Conservation (phyloP, 2,113 vertebrate genomes). For the Limnothrissa miodon region DNA sequence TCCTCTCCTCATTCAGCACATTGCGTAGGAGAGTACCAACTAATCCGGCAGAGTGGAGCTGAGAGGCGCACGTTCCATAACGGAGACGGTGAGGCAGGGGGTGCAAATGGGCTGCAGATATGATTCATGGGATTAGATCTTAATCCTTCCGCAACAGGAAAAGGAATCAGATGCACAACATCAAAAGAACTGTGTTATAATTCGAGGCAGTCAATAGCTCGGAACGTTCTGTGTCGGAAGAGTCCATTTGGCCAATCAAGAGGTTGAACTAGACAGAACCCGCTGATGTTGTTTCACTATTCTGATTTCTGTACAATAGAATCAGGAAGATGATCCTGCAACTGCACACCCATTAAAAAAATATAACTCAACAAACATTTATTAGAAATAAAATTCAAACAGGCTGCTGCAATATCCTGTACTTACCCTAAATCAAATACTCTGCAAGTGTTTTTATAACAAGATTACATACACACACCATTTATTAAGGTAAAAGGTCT, state of each 20-base stretch:
- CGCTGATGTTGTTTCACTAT: neutral
- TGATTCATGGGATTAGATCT: constrained; percentile 39
- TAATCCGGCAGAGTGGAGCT: neutral
- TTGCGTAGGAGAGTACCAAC: neutral
- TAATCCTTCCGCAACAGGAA: constrained; percentile 43
- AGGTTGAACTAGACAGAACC: neutral
- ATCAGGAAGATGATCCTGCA: neutral
- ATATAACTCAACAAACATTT: neutral
- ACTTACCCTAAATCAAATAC: neutral
- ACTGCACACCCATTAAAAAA: neutral
- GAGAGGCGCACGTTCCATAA: neutral
- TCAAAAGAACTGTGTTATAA: constrained; percentile 27
- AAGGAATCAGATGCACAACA: constrained; percentile 37
- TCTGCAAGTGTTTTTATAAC: neutral
- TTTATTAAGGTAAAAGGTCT: neutral
- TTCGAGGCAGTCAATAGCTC: constrained; percentile 36
- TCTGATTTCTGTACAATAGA: neutral
- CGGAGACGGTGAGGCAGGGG: constrained; percentile 29
- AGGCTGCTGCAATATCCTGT: neutral
- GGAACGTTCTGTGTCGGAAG: neutral
- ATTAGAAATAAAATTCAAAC: neutral
- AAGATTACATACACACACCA: neutral
- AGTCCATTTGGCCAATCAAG: neutral
- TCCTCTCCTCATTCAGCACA: neutral
- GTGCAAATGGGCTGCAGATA: constrained; percentile 28